Percentiles rank a stretch among this genome's conserved stretches.
phyloP scores from a whole-genome alignment of 2,888 invertebrate species.

The Cheilosia urbana region DNA sequence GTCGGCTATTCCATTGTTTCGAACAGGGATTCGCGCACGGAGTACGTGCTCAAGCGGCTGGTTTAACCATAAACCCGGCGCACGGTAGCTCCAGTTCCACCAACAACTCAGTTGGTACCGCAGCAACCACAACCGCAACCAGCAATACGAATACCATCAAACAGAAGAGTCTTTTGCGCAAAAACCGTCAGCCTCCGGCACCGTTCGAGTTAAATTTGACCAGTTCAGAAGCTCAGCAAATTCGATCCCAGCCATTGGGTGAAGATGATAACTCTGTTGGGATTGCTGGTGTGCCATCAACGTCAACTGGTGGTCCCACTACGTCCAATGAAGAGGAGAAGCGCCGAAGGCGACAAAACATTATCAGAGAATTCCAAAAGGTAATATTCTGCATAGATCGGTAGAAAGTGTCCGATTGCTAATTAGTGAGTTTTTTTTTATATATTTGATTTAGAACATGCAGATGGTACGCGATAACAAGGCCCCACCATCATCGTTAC shows the following conservation, averaged over 20 bases:
- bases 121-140: slow-evolving; percentile 76
- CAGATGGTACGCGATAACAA: slow-evolving; percentile 78
- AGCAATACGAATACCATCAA: slow-evolving; percentile 75
- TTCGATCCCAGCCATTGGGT: slow-evolving; percentile 84
- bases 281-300: slow-evolving; percentile 32
- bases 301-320: slow-evolving; percentile 57
- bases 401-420: not conserved
- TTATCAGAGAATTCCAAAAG: slow-evolving; percentile 81
- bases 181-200: slow-evolving; percentile 81
- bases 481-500: slow-evolving; percentile 76
- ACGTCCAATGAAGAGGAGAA: slow-evolving; percentile 77
- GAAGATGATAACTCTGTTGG: slow-evolving; percentile 80
- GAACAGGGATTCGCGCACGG: slow-evolving; percentile 81
- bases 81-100: slow-evolving; percentile 55
- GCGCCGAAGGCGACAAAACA: slow-evolving; percentile 80
- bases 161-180: slow-evolving; percentile 81
- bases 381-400: slow-evolving; percentile 59
- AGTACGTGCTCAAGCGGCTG: slow-evolving; percentile 73
- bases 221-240: slow-evolving; percentile 79
- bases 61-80: slow-evolving; percentile 67
- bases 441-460: slow-evolving; percentile 61
- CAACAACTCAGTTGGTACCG: slow-evolving; percentile 58
- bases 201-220: slow-evolving; percentile 80
- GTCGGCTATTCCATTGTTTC: slow-evolving; percentile 83
- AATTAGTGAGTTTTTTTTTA: slow-evolving; percentile 11